These are phyloP conservation scores for Hemichromis elongatus DNA, from an alignment of 2,113 vertebrate species.

Conservation along the genomic window DNA sequence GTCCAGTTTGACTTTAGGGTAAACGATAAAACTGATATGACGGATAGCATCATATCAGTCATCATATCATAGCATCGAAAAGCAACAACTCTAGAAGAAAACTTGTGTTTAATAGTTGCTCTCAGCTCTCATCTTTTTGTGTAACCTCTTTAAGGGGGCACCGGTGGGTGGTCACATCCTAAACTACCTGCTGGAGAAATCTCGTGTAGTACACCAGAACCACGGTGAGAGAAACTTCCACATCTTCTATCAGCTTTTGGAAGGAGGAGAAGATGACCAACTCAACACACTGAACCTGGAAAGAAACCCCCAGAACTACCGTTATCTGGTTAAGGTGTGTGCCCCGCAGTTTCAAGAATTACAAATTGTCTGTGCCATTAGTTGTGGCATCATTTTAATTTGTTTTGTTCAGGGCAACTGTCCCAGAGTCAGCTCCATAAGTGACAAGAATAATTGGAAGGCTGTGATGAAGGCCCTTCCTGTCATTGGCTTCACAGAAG, in stretches of 20 bases:
- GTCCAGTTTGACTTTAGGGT: constrained; percentile 98
- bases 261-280: constrained; percentile 84
- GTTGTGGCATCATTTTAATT: not conserved
- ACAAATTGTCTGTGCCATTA: not conserved
- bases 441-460: constrained; percentile 94
- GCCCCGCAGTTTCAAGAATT: not conserved
- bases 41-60: not conserved
- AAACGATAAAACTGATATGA: not conserved
- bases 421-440: constrained; percentile 93
- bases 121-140: not conserved
- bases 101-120: not conserved
- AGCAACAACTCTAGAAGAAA: not conserved
- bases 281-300: constrained; percentile 84
- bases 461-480: constrained; percentile 83
- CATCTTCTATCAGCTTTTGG: constrained; percentile 96
- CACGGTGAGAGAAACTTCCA: constrained; percentile 97
- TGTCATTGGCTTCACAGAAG: constrained; percentile 85
- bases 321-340: constrained; percentile 90
- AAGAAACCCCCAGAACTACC: constrained; percentile 86
- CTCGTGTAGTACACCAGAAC: constrained; percentile 94
- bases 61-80: not conserved
- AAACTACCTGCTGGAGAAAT: constrained; percentile 97
- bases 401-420: constrained; percentile 83
- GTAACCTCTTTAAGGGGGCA: constrained; percentile 74
- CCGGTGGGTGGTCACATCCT: constrained; percentile 94